Conservation (phyloP, 1,140 invertebrate species). For the Marisa cornuarietis region DNA sequence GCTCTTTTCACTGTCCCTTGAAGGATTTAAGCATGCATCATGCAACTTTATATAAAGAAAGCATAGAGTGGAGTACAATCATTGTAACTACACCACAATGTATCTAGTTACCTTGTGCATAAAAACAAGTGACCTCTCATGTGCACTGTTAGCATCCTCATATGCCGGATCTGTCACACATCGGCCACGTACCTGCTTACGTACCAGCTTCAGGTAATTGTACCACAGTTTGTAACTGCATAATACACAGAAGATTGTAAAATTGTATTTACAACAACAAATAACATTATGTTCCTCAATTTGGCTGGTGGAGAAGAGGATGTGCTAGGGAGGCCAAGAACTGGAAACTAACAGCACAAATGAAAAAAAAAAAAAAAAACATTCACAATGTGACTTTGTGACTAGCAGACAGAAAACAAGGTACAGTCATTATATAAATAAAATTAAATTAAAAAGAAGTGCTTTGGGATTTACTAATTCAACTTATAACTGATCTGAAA, state of each 20-base stretch:
- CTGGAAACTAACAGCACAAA: too few species aligned
- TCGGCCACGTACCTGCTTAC: slow-evolving; percentile 82
- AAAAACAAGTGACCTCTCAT: slow-evolving; percentile 94
- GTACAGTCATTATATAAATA: not conserved
- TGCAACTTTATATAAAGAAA: not conserved
- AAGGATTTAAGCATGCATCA: not conserved
- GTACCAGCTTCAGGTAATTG: slow-evolving; percentile 87
- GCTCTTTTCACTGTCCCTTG: too few species aligned
- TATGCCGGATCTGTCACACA: slow-evolving; percentile 86
- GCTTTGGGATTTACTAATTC: not conserved
- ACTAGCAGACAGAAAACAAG: not conserved
- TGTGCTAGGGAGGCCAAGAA: too few species aligned
- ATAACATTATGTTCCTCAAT: too few species aligned
- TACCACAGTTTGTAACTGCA: slow-evolving; percentile 98
- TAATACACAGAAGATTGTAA: not conserved
- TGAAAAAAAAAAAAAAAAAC: too few species aligned
- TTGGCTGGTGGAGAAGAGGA: too few species aligned
- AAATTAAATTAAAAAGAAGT: not conserved
- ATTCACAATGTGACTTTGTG: not conserved
- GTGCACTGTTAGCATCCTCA: slow-evolving; percentile 95
- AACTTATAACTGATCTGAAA: not conserved
- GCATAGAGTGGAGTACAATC: not conserved
- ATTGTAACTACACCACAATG: not conserved
- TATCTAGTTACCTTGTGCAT: slow-evolving; percentile 86
- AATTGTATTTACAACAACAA: too few species aligned